These are phyloP conservation scores for Pristionchus fissidentatus DNA, from an alignment of 2,888 invertebrate genomes.

Conservation along the genomic window DNA sequence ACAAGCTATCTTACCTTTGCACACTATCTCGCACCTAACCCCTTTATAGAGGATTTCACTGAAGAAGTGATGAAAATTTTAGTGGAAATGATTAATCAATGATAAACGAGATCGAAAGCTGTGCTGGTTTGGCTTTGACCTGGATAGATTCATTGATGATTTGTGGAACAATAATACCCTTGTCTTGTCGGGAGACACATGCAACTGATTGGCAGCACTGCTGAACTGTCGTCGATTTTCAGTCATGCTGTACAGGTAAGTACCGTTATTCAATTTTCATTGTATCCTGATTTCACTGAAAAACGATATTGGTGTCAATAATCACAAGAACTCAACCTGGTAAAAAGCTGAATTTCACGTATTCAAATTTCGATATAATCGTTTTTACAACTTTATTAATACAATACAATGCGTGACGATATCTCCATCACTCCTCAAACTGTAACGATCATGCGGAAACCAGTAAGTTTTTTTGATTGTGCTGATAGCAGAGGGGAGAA, in stretches of 20 bases:
- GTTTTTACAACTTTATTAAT: too few relatives aligned
- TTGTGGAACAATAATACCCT: slow-evolving; percentile 23
- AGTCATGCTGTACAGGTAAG: slow-evolving; percentile 26
- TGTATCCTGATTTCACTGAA: neutral
- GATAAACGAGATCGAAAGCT: slow-evolving; percentile 9
- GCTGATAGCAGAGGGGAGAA: slow-evolving; percentile 18
- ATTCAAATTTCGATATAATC: too few relatives aligned
- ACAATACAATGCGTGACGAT: too few relatives aligned
- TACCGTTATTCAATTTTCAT: neutral
- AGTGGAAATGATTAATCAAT: neutral
- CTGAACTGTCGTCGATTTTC: neutral
- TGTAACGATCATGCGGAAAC: neutral
- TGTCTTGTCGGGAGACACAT: too few relatives aligned
- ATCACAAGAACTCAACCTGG: too few relatives aligned
- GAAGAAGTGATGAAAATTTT: neutral
- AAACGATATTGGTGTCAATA: neutral
- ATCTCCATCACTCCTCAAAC: neutral
- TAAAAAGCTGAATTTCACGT: too few relatives aligned
- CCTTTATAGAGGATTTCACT: neutral
- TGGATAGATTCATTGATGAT: neutral
- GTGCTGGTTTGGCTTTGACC: slow-evolving; percentile 30
- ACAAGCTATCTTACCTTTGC: neutral
- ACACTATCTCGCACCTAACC: too few relatives aligned
- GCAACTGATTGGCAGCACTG: too few relatives aligned
- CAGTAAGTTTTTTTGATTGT: neutral